Evolutionary conservation across 2,888 invertebrate genomes (phyloP).

Genomic region (Ecliptopera silaceata): DNA sequence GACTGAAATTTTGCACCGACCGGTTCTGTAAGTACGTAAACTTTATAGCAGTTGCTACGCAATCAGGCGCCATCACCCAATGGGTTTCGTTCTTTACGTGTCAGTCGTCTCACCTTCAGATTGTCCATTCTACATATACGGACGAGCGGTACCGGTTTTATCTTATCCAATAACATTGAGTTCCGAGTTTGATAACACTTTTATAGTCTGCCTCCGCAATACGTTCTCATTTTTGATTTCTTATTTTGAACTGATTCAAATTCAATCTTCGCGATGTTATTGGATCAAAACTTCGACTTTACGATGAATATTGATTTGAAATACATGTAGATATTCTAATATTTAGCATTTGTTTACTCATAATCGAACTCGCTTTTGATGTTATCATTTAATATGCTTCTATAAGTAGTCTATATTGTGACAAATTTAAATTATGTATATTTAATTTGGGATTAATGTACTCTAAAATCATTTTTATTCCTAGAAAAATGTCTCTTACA

Average conservation of each 20-base stretch:
- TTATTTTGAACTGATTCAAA: constrained; percentile 6
- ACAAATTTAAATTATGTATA: too few relatives aligned
- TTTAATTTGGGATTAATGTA: too few relatives aligned
- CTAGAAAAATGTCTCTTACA: too few relatives aligned
- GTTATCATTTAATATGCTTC: too few relatives aligned
- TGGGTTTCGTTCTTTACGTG: constrained; percentile 13
- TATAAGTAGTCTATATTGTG: too few relatives aligned
- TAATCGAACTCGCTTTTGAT: too few relatives aligned
- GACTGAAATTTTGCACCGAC: not conserved
- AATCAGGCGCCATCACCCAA: constrained; percentile 9
- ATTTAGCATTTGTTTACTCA: too few relatives aligned
- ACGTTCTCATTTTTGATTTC: constrained; percentile 12
- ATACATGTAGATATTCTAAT: too few relatives aligned
- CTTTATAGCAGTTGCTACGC: constrained; percentile 1
- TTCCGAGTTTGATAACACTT: constrained; percentile 25
- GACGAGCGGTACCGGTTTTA: constrained; percentile 22
- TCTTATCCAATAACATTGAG: constrained; percentile 27
- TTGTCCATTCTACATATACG: constrained; percentile 18
- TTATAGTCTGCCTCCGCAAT: constrained; percentile 16
- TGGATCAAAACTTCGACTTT: not conserved
- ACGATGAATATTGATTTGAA: too few relatives aligned
- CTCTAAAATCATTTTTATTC: too few relatives aligned
- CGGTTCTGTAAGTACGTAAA: not conserved
- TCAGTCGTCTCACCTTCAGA: constrained; percentile 19
- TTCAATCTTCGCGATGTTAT: not conserved